Evolutionary conservation across 2,113 vertebrate genomes (phyloP).

Genomic region (Halichoeres trimaculatus): DNA sequence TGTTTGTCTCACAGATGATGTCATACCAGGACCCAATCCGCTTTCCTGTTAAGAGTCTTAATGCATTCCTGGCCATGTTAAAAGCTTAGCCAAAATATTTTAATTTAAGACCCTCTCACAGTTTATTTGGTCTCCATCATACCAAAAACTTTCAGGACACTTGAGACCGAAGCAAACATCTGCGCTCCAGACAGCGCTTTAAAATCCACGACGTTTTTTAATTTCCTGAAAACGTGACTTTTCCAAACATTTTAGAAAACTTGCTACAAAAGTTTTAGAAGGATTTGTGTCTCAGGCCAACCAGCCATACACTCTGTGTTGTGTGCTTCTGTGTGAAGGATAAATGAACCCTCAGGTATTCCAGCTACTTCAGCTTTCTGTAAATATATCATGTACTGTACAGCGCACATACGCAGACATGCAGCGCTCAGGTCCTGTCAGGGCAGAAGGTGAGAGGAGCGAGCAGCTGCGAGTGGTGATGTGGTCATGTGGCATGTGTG

Average conservation of each 20-base stretch:
- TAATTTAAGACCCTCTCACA: background rate
- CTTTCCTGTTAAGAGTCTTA: background rate
- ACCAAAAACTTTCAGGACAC: constrained; percentile 22
- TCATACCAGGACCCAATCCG: background rate
- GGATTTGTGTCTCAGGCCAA: background rate
- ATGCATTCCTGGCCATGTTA: background rate
- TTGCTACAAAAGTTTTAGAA: constrained; percentile 1
- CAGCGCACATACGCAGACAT: constrained; percentile 35
- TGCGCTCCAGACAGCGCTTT: background rate
- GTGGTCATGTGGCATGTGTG: constrained; percentile 60
- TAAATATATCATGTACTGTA: constrained; percentile 43
- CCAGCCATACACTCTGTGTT: background rate
- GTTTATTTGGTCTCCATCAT: constrained; percentile 29
- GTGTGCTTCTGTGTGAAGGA: constrained; percentile 36
- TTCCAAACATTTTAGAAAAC: constrained; percentile 8
- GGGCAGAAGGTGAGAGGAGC: constrained; percentile 53
- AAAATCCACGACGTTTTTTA: background rate
- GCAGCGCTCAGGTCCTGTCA: constrained; percentile 64
- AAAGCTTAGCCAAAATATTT: constrained; percentile 7
- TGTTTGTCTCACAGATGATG: background rate
- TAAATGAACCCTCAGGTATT: constrained; percentile 51
- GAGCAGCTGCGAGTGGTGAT: constrained; percentile 75
- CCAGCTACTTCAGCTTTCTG: constrained; percentile 35
- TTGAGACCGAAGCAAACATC: constrained; percentile 6
- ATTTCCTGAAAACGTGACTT: constrained; percentile 27